These are phyloP conservation scores for Sinelater perroti DNA, from an alignment of 2,888 invertebrate species.

Conservation along the genomic window DNA sequence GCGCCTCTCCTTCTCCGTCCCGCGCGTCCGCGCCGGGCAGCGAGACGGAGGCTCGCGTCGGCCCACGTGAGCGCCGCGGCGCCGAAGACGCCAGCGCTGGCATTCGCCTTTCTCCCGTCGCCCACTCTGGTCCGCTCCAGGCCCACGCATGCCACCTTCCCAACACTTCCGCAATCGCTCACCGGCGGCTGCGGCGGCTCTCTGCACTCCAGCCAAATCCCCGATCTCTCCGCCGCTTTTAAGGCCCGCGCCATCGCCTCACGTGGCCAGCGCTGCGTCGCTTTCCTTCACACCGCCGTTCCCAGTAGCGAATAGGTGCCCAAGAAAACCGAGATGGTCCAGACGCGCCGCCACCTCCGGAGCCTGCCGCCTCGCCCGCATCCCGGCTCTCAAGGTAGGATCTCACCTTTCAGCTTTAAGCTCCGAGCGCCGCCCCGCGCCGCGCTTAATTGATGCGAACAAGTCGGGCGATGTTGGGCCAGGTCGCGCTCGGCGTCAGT, in stretches of 20 bases:
- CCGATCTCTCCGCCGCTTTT: no score
- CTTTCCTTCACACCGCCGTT: no score
- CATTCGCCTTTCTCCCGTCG: slow-evolving; percentile 55
- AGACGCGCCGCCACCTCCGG: no score
- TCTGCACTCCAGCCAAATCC: slow-evolving; percentile 2
- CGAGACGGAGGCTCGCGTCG: slow-evolving; percentile 25
- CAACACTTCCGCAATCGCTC: slow-evolving; percentile 25
- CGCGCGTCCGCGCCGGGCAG: slow-evolving; percentile 10
- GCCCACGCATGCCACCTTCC: slow-evolving; percentile 25
- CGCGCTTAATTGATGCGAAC: slow-evolving; percentile 52
- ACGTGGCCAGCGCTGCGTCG: no score
- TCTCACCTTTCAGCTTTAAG: no score
- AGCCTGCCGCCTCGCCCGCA: no score
- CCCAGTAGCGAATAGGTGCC: no score
- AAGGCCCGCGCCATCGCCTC: no score
- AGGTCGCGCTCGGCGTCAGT: slow-evolving; percentile 51
- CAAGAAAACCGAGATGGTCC: no score
- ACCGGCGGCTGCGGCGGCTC: slow-evolving; percentile 4
- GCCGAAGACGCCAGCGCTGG: slow-evolving; percentile 48
- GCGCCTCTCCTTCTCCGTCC: slow-evolving; percentile 44
- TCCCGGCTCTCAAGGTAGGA: no score
- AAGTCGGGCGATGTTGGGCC: slow-evolving; percentile 52
- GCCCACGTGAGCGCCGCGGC: slow-evolving; percentile 46
- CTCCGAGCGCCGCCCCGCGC: no score
- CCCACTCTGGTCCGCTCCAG: slow-evolving; percentile 38